Conservation (phyloP, 1,140 invertebrate species). For the Patella vulgata region DNA sequence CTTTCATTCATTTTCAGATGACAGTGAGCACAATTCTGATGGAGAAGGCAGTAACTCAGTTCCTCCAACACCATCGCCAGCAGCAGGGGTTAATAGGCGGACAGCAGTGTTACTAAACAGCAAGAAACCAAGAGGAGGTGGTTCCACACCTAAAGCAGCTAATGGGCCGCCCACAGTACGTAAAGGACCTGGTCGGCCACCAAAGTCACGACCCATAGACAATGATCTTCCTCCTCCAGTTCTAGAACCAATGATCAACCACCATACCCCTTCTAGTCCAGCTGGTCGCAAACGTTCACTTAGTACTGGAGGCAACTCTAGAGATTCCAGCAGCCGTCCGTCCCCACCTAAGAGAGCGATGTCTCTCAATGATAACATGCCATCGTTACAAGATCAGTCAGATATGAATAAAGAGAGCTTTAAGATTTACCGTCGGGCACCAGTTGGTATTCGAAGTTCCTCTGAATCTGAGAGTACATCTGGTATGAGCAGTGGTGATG, state of each 20-base stretch:
- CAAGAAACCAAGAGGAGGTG: slow-evolving; percentile 72
- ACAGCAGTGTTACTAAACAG: slow-evolving; percentile 83
- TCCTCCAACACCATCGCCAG: slow-evolving; percentile 53
- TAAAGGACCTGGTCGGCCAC: slow-evolving; percentile 43
- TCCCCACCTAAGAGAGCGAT: slow-evolving; percentile 51
- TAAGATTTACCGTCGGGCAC: slow-evolving; percentile 43
- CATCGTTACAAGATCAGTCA: slow-evolving; percentile 42
- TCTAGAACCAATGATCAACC: slow-evolving; percentile 23
- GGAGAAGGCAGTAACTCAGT: slow-evolving; percentile 6
- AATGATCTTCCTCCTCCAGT: slow-evolving; percentile 26
- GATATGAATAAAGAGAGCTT: slow-evolving; percentile 55
- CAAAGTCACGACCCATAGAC: slow-evolving; percentile 32
- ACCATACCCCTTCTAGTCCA: slow-evolving; percentile 35
- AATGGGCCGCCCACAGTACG: slow-evolving; percentile 19
- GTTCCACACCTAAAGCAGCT: slow-evolving; percentile 21
- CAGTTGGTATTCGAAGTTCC: slow-evolving; percentile 50
- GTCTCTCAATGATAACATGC: slow-evolving; percentile 35
- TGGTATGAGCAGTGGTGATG: slow-evolving; percentile 56
- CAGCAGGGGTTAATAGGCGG: slow-evolving; percentile 79
- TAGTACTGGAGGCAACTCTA: slow-evolving; percentile 43
- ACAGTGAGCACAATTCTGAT: slow-evolving; percentile 8
- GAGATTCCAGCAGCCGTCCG: slow-evolving; percentile 35
- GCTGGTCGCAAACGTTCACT: slow-evolving; percentile 51
- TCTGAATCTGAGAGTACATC: slow-evolving; percentile 59
- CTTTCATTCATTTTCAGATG: slow-evolving; percentile 23